Base-by-base conservation (phyloP, 2,113 vertebrate species). In the Mesoclemmys tuberculata region DNA sequence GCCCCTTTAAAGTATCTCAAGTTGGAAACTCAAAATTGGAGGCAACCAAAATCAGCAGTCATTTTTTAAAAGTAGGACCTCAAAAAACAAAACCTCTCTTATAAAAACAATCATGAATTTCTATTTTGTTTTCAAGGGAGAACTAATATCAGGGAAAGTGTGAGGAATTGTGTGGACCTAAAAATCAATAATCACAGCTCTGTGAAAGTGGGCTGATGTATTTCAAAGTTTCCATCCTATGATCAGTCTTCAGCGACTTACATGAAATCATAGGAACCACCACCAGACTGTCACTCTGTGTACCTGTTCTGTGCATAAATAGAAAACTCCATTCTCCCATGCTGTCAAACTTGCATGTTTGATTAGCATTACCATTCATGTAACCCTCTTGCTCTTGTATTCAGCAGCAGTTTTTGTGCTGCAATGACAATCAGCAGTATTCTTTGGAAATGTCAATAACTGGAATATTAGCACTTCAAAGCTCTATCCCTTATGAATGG, bases 401-500 rank as follows among this genome's bases (percentile, higher is more conserved):
- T 94, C 93, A 92, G 90, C 95, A 94, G 83, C 93, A 68, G 44
- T 68, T 96, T 86, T 85, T 92, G 58, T 92, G 56, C 31, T 88
- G 82, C 71, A 90, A 91, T 84, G 91, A 64, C 74, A 95, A 91
- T 94, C 94, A 95, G 29, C 79, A 68, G 83, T 90, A 97, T 96
- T 96, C 93, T 97, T 97, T 97, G 93, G 78, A 97, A 97, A 97
- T 95, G 96, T 97, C 96, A 97, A 93, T 94, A 93, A 93, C 94
- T 95, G 88, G 91, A 82, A 94, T 94, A 88, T 89, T 94, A 96
- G 71, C 92, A 92, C 96, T 97, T 97, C 94, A 97, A 80, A 97
- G 91, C 90, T 95, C 91, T 96, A 94, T 80, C 46, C 82, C 85
- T 77, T 92, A 89, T 90, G 95, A 93, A 94, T 88, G 85, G 68